Conservation (phyloP, 2,113 vertebrate species). For the Brachypodius melanocephalos region DNA sequence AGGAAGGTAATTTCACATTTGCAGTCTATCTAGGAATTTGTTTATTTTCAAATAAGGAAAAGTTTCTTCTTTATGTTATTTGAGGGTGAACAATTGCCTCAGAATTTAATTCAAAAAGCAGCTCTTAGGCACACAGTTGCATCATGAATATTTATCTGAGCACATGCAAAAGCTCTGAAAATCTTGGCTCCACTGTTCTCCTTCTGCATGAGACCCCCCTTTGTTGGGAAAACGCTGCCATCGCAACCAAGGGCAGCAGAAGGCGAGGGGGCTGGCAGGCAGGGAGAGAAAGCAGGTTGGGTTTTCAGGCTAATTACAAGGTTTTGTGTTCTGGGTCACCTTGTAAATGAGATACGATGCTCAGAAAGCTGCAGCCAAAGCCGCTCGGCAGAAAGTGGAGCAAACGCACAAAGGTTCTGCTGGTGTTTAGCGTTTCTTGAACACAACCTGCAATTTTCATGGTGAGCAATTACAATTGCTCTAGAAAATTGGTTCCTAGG, state of each 20-base stretch:
- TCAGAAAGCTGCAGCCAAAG: constrained; percentile 21
- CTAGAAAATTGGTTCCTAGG: not conserved
- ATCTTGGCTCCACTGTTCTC: not conserved
- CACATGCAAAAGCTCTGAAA: not conserved
- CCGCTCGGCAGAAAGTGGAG: not conserved
- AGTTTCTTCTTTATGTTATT: not conserved
- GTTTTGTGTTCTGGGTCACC: constrained; percentile 56
- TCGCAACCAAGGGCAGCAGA: constrained; percentile 54
- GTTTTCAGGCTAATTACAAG: constrained; percentile 69
- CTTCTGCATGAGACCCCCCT: constrained; percentile 15
- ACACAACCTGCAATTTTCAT: not conserved
- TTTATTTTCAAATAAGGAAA: not conserved
- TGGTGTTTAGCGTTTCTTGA: not conserved
- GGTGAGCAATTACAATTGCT: not conserved
- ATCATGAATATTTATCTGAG: constrained; percentile 60
- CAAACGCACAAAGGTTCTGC: not conserved
- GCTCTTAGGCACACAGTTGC: not conserved
- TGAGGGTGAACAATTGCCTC: not conserved
- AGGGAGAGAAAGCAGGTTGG: constrained; percentile 38
- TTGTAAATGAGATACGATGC: constrained; percentile 59
- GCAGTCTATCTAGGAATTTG: not conserved
- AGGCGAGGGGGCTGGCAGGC: constrained; percentile 53
- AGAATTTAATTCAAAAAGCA: not conserved
- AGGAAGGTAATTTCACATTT: not conserved
- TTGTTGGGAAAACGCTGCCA: constrained; percentile 57